Percentiles rank a stretch among this genome's conserved stretches.
Conservation (phyloP, 2,888 invertebrate species). For the Agonopterix heracliana region DNA sequence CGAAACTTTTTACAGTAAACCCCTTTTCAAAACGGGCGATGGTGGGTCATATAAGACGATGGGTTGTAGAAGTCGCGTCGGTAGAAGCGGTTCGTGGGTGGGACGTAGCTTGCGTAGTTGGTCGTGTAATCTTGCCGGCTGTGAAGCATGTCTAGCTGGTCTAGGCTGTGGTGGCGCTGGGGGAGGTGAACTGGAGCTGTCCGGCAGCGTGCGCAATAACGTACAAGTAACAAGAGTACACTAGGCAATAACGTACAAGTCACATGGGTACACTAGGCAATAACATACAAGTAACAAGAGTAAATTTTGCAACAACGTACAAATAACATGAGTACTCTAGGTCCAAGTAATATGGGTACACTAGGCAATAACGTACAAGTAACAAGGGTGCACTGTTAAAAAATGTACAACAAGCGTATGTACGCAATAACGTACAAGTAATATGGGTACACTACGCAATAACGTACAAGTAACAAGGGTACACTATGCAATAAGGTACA, state of each 20-base stretch:
- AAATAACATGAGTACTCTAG: conserved; percentile 50
- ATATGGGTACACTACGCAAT: too few species aligned
- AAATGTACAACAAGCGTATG: too few species aligned
- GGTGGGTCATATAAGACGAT: conserved; percentile 56
- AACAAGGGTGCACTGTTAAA: conserved; percentile 20
- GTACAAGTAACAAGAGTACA: background rate
- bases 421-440: too few species aligned
- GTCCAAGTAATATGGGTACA: conserved; percentile 13
- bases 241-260: too few species aligned
- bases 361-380: too few species aligned
- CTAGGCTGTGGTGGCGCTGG: conserved; percentile 66
- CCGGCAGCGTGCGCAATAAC: conserved; percentile 57
- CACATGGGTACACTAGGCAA: conserved; percentile 56
- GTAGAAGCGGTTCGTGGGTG: conserved; percentile 38
- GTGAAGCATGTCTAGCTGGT: conserved; percentile 67
- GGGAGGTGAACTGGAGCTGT: conserved; percentile 37
- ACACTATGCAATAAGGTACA: too few species aligned
- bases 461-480: too few species aligned
- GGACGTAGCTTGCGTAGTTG: conserved; percentile 46
- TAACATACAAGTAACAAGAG: background rate
- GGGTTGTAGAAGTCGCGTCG: conserved; percentile 60
- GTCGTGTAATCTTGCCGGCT: conserved; percentile 53
- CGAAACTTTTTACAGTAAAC: conserved; percentile 70
- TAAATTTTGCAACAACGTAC: too few species aligned
- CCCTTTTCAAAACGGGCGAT: conserved; percentile 74